Base-by-base conservation (phyloP, 2,797 vertebrate species). In the Mallotus villosus region DNA sequence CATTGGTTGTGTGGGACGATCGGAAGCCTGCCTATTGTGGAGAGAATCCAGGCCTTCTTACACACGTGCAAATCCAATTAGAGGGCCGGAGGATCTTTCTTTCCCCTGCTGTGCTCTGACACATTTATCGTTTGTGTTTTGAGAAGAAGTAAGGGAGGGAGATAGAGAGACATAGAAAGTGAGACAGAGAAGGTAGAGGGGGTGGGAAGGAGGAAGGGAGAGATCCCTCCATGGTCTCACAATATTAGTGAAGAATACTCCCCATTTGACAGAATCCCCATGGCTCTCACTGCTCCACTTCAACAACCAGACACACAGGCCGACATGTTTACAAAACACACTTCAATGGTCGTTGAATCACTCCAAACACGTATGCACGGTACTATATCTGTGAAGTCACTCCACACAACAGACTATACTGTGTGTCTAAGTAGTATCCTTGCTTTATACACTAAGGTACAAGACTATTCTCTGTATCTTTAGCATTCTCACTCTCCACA, bases 21-120 rank as follows among this genome's bases (percentile, higher is more conserved):
- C 8, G 71, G 62, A 78, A 74, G 71, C 76, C 69, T 75, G 71
- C 76, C 69, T 75, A 81, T 82, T 79, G 76, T 81, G 81, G 73
- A 55, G 78, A 74, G 68, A 83, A 82, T 85, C 80, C 81, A 72
- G 74, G 73, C 76, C 68, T 79, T 73, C 78, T 68, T 74, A 68
- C 51, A 69, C 84, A 80, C 72, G 68, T 83, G 82, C 53, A 83
- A 82, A 87, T 85, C 82, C 82, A 87, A 86, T 86, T 81, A 85
- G 72, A 85, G 68, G 49, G 82, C 72, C 74, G 59, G 82, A 79
- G 75, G 66, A 81, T 78, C 8, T 71, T 67, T 27, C 57, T 76
- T 80, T 78, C 76, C 74, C 81, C 81, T 71, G 82, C 78, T 78
- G 79, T 80, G 73, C 74, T 77, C 68, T 84, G 85, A 89, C 86